These are phyloP conservation scores for Hermetia illucens DNA, from an alignment of 1,140 invertebrate genomes.

Conservation along the genomic window DNA sequence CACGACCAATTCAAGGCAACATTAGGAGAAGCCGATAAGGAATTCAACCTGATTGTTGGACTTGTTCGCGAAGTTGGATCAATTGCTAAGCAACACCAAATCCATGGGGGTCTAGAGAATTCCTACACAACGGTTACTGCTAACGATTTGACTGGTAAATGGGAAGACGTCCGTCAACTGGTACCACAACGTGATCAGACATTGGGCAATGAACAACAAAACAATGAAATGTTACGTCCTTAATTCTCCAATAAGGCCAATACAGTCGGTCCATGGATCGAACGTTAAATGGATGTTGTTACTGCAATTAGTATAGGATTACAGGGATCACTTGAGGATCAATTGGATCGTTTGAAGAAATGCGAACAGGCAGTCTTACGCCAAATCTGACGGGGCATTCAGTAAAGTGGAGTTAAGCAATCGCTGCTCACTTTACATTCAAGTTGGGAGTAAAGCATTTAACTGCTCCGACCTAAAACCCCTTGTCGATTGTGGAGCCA, in stretches of 20 bases:
- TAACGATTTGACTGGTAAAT: constrained; percentile 89
- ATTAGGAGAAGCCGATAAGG: constrained; percentile 94
- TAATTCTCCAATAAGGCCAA: constrained; percentile 99
- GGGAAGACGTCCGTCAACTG: constrained; percentile 88
- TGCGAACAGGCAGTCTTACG: constrained; percentile 90
- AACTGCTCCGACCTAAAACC: too few species aligned
- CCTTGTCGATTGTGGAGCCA: too few species aligned
- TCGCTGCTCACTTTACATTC: too few species aligned
- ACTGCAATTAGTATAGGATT: constrained; percentile 84
- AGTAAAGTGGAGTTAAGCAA: too few species aligned
- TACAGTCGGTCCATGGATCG: constrained; percentile 96
- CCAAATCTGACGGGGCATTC: too few species aligned
- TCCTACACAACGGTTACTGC: constrained; percentile 93
- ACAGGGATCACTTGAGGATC: constrained; percentile 88
- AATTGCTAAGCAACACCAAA: constrained; percentile 90
- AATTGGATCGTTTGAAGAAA: constrained; percentile 82
- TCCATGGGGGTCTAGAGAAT: constrained; percentile 90
- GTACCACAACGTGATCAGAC: constrained; percentile 92
- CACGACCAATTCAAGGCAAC: constrained; percentile 96
- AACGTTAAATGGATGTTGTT: constrained; percentile 93
- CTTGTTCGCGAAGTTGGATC: constrained; percentile 86
- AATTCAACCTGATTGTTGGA: constrained; percentile 89
- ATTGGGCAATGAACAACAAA: constrained; percentile 91
- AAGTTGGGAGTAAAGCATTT: too few species aligned
- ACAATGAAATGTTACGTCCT: constrained; percentile 89